Conservation (phyloP, 2,888 invertebrate species). For the Heptascelio sp. region DNA sequence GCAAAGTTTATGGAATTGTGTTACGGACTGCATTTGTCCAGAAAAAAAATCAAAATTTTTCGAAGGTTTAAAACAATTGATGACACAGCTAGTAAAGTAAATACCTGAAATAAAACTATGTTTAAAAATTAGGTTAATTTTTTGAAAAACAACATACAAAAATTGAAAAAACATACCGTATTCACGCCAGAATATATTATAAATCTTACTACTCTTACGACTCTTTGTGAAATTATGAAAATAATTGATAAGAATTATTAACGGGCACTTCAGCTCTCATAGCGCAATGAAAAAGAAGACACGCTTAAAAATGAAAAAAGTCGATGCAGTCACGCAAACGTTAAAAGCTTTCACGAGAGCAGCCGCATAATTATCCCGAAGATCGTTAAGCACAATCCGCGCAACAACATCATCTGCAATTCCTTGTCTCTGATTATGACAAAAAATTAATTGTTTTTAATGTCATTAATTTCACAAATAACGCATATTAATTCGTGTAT, state of each 20-base stretch:
- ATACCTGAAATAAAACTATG: too few species aligned
- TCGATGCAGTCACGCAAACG: slow-evolving; percentile 33
- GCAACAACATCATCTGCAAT: slow-evolving; percentile 32
- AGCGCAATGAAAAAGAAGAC: slow-evolving; percentile 36
- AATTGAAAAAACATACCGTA: too few species aligned
- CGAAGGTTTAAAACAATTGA: too few species aligned
- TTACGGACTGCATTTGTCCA: too few species aligned
- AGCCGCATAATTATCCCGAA: slow-evolving; percentile 31
- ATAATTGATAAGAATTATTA: slow-evolving; percentile 53
- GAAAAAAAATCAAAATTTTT: too few species aligned
- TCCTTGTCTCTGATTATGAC: slow-evolving; percentile 16
- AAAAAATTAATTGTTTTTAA: too few species aligned
- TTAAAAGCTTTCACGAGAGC: slow-evolving; percentile 43
- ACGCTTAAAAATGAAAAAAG: slow-evolving; percentile 30
- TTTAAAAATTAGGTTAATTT: too few species aligned
- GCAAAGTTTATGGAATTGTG: too few species aligned
- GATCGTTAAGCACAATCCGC: slow-evolving; percentile 38
- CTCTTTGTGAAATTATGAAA: slow-evolving; percentile 42
- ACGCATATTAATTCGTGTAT: too few species aligned
- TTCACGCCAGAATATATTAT: slow-evolving; percentile 40
- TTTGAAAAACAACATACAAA: too few species aligned
- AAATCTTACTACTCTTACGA: slow-evolving; percentile 27
- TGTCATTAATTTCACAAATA: too few species aligned
- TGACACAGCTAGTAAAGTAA: too few species aligned
- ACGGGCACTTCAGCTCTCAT: slow-evolving; percentile 44